Base-by-base conservation (phyloP, 2,797 vertebrate genomes). In the Cygnus olor region DNA sequence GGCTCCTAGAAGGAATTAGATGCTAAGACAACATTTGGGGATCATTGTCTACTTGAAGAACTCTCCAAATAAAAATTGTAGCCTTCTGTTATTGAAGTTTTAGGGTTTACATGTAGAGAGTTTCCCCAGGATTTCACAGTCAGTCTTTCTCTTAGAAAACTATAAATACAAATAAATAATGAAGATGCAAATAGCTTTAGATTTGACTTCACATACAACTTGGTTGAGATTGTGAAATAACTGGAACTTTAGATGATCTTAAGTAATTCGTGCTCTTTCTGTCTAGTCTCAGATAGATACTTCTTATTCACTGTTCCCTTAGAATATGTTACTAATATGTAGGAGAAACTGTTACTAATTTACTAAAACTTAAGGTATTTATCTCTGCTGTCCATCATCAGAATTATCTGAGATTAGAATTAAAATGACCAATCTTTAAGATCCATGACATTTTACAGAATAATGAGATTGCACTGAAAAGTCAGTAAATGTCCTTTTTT, bases 1-100 rank as follows among this genome's bases (percentile, higher is more conserved):
- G 96, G 91, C 91, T 96, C 38, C 90, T 95, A 95, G 81, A 66
- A 96, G 72, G 95, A 95, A 96, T 95, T 89, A 95, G 58, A 96
- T 95, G 94, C 88, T 94, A 96, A 95, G 86, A 96, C 92, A 95
- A 91, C 87, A 95, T 96, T 96, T 96, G 90, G 87, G 85, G 87
- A 83, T 95, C 91, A n/a, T 93, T 94, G 94, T 95, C 89, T 95
- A 76, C 60, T 93, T 76, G 85, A 92, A 89, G 82, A 93, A 56
- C 58, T 92, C 76, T 92, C 65, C 45, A 91, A 82, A 87, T 66
- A 82, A 86, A 80, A 87, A 45, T 27, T 56, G 51, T 38, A 63
- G 66, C 60, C 20, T 93, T 94, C 58, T 88, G 30, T 85, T 89
- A 80, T 4, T 80, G 69, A 90, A 92, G 58, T 83, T 94, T 80